Evolutionary conservation across 2,888 invertebrate genomes (phyloP).

Genomic region (Dynastes maya): DNA sequence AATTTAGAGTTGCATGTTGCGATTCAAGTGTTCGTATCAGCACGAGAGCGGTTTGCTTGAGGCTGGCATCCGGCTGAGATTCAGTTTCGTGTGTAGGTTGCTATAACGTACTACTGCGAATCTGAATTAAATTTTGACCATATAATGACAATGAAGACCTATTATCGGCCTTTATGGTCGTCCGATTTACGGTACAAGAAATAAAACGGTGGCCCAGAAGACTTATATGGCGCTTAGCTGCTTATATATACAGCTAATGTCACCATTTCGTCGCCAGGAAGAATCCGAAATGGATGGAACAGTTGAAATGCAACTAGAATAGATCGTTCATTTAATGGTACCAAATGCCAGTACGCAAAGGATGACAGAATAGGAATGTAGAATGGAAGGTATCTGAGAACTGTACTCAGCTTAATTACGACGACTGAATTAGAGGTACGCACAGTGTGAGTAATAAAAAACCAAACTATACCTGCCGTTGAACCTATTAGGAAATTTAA

Average conservation of each 20-base stretch:
- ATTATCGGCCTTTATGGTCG: conserved; percentile 7
- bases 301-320: conserved; percentile 6
- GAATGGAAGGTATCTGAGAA: not conserved
- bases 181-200: conserved; percentile 27
- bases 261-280: conserved; percentile 13
- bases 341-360: conserved; percentile 3
- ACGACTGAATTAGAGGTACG: too few relatives aligned
- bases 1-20: conserved; percentile 10
- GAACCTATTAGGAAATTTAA: too few relatives aligned
- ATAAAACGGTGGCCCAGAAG: conserved; percentile 36
- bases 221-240: conserved; percentile 37
- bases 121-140: conserved; percentile 30
- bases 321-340: conserved; percentile 29
- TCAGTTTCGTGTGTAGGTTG: conserved; percentile 21
- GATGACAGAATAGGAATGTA: conserved; percentile 1
- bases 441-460: too few relatives aligned
- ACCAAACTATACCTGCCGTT: too few relatives aligned
- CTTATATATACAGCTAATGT: conserved; percentile 25
- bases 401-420: not conserved
- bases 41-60: conserved; percentile 8
- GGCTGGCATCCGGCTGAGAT: not conserved
- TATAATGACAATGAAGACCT: conserved; percentile 20
- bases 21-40: not conserved
- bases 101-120: not conserved
- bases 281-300: conserved; percentile 20